These are phyloP conservation scores for Plodia interpunctella DNA, from an alignment of 1,140 invertebrate species.

Conservation along the genomic window DNA sequence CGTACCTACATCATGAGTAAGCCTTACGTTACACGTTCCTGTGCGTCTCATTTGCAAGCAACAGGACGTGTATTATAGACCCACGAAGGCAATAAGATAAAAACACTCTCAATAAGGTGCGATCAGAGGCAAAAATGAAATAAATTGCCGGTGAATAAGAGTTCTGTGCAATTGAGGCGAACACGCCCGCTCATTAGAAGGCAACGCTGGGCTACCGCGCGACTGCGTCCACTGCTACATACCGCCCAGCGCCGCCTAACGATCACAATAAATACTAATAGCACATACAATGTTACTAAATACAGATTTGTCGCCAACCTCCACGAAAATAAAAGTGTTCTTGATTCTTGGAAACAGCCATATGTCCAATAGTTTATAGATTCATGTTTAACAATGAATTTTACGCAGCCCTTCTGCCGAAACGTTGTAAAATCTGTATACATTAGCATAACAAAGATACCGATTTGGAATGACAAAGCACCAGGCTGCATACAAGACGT, in stretches of 20 bases:
- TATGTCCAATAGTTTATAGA: conserved; percentile 35
- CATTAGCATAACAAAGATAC: conserved; percentile 70
- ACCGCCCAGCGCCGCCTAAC: conserved; percentile 20
- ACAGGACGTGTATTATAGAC: conserved; percentile 73
- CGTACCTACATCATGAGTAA: conserved; percentile 58
- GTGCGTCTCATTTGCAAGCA: conserved; percentile 74
- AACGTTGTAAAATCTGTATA: conserved; percentile 51
- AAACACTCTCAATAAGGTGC: conserved; percentile 74
- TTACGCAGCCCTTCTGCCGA: conserved; percentile 50
- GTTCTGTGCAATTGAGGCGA: conserved; percentile 72
- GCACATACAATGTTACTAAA: conserved; percentile 9
- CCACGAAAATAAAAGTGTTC: conserved; percentile 38
- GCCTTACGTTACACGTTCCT: conserved; percentile 59
- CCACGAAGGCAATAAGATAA: conserved; percentile 73
- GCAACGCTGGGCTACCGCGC: conserved; percentile 30
- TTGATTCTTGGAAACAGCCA: conserved; percentile 50
- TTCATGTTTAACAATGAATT: conserved; percentile 43
- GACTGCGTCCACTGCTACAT: conserved; percentile 11
- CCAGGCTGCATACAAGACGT: conserved; percentile 32
- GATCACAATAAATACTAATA: conserved; percentile 34
- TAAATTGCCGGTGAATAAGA: conserved; percentile 75
- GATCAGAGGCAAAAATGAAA: conserved; percentile 76
- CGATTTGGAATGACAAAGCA: conserved; percentile 55
- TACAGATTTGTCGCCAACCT: conserved; percentile 16
- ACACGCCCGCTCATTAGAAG: conserved; percentile 73